Percentiles rank a stretch among this genome's conserved stretches.
Evolutionary conservation across 2,797 vertebrate species (phyloP).

Genomic region (Jordanella pulchra): DNA sequence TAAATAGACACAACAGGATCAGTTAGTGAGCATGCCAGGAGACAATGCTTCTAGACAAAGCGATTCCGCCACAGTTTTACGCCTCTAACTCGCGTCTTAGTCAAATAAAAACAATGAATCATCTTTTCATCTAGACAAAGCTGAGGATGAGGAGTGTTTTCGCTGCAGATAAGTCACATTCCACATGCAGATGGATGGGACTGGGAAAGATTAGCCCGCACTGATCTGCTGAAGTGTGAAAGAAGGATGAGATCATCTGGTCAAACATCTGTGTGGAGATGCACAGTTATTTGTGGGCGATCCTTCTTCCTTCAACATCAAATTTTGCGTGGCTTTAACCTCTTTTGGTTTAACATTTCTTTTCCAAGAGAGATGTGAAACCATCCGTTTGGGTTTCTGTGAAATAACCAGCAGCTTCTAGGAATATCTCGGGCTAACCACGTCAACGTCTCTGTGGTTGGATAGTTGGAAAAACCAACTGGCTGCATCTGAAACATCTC

Average conservation of each 20-base stretch:
- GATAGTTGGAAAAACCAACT: slow-evolving; percentile 58
- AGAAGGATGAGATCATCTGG: slow-evolving; percentile 19
- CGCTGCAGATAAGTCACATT: slow-evolving; percentile 43
- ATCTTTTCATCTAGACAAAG: slow-evolving; percentile 49
- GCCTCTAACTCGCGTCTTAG: slow-evolving; percentile 42
- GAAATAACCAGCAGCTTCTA: slow-evolving; percentile 62
- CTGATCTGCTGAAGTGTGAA: slow-evolving; percentile 20
- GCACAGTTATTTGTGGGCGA: slow-evolving; percentile 12
- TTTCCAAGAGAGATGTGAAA: slow-evolving; percentile 59
- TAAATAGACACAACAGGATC: slow-evolving; percentile 60
- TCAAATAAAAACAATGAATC: slow-evolving; percentile 60
- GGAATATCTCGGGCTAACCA: slow-evolving; percentile 62
- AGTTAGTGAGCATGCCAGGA: slow-evolving; percentile 55
- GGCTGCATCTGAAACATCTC: slow-evolving; percentile 36
- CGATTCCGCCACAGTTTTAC: slow-evolving; percentile 39
- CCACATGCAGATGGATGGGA: slow-evolving; percentile 22
- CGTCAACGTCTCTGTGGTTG: slow-evolving; percentile 56
- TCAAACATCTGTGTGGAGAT: slow-evolving; percentile 17
- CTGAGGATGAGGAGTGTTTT: slow-evolving; percentile 40
- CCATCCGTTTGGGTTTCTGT: slow-evolving; percentile 60
- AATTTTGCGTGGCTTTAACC: slow-evolving; percentile 32
- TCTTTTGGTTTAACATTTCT: slow-evolving; percentile 36
- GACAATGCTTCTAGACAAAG: slow-evolving; percentile 56
- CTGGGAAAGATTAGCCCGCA: slow-evolving; percentile 20
- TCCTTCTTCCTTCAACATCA: slow-evolving; percentile 39